Evolutionary conservation across 2,797 vertebrate genomes (phyloP), one percentile per base, ranked within the genome.

Genomic region (Phataginus tricuspis): DNA sequence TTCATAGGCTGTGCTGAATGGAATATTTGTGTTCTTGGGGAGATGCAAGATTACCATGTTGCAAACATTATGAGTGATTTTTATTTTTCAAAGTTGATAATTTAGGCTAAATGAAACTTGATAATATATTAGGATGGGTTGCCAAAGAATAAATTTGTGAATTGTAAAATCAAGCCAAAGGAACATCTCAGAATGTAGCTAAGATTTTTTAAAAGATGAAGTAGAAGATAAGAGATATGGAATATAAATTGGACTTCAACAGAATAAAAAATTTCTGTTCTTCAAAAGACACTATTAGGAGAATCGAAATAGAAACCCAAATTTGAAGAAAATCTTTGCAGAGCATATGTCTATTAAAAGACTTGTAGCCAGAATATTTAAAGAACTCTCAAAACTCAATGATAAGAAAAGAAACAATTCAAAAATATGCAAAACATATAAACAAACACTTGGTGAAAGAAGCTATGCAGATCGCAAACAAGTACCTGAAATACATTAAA

Each of bases 281-380:
- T 89, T 92, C 18, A 61, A 57, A 74, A 82, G 57, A 86, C 7
- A 84, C 39, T 85, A 21, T 45, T 74, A 61, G 5, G 34, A 86
- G 55, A 82, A 90, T 83, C n/a, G 86, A 96, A 87, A 90, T 49
- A 82, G 2, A 82, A 90, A 37, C 29, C 14, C 12, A 53, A 55
- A 51, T 49, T 63, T 64, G 18, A 8, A 69, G 39, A 92, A 91
- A 82, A 90, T 86, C 51, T 82, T 82, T 51, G 7, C 59, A 86
- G 82, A 90, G 53, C 57, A 45, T n/a, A 0, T 45, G 63, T 55
- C 63, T 42, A 64, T 74, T 74, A 19, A 79, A 79, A 72, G 51
- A 29, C 18, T 31, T 42, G 14, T 64, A 55, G 37, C 29, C 55
- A 64, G 13, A 37, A 39, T 89, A 53, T 9, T 34, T 31, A 57